Percentiles rank a stretch among this genome's conserved stretches.
Conservation (phyloP, 2,113 vertebrate species). For the Trematocara stigmaticum region DNA sequence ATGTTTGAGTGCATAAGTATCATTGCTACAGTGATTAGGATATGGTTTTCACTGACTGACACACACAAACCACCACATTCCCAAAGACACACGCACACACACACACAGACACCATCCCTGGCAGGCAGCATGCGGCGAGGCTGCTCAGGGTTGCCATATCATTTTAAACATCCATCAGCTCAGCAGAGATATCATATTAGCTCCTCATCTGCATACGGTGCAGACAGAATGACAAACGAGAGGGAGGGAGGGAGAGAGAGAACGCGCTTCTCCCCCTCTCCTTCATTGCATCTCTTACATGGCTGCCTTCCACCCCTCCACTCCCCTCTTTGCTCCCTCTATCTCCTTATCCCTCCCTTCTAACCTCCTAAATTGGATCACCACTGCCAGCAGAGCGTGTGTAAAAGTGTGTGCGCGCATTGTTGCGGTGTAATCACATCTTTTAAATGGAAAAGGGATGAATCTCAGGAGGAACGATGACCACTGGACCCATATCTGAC, state of each 20-base stretch:
- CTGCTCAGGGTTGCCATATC: conserved; percentile 58
- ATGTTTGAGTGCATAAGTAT: not conserved
- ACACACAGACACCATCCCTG: conserved; percentile 11
- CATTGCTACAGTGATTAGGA: not conserved
- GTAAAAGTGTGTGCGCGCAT: conserved; percentile 11
- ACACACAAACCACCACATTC: not conserved
- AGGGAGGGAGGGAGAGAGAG: not conserved
- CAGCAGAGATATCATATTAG: conserved; percentile 70
- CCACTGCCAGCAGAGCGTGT: conserved; percentile 4
- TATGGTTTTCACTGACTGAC: not conserved
- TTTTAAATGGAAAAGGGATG: conserved; percentile 61
- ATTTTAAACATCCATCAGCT: conserved; percentile 70
- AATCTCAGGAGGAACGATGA: conserved; percentile 55
- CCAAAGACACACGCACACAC: not conserved
- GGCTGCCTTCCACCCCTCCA: conserved; percentile 5
- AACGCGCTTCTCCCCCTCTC: not conserved
- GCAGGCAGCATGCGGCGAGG: conserved; percentile 40
- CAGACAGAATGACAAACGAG: conserved; percentile 71
- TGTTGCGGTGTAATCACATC: conserved; percentile 60
- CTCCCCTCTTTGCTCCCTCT: conserved; percentile 20
- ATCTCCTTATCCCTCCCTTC: conserved; percentile 51
- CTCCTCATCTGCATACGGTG: conserved; percentile 68
- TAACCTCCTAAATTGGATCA: conserved; percentile 60
- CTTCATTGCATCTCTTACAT: conserved; percentile 9
- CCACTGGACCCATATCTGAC: conserved; percentile 42